Evolutionary conservation across 2,113 vertebrate species (phyloP), one percentile per base, ranked within the genome.

Genomic region (Alethe castanea): DNA sequence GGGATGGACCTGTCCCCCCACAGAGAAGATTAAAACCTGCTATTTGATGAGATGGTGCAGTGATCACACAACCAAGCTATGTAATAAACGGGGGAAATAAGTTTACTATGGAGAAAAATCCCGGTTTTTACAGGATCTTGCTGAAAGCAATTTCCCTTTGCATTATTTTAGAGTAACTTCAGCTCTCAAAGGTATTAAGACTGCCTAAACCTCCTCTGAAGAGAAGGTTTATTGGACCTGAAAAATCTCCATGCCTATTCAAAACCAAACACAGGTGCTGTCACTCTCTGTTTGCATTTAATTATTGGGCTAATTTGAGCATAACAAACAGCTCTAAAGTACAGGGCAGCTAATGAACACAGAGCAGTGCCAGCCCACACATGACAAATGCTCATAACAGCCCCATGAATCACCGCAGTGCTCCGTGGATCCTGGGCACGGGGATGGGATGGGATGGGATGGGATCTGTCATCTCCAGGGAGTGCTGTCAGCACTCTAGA

Each of bases 1-100:
- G 0, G 1, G 20, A 10, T 1, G 12, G 33, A 2, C 1, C 0
- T 8, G 11, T 1, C 2, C 8, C 57, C 25, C 17, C 42, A 8
- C 7, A 8, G 0, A 57, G 16, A 15, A 14, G 40, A 38, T 22
- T 52, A 0, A 8, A 81, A 36, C 3, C 4, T 26, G 45, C 14
- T 18, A 2, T 69, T 76, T 61, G 40, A 81, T 8, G 38, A 81
- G 33, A 29, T 1, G 4, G 9, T 31, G 52, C 15, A 71, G 48
- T 2, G 20, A 66, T 14, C 33, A 9, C 1, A 6, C 12, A 61
- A 31, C 24, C 42, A 38, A 87, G n/a, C 54, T 2, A 23, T 0
- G 11, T 5, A 15, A 73, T 8, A 38, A 79, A n/a, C 5, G 48
- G 18, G 12, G 25, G 13, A 65, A 71, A 15, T 26, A 9, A 71